A percentile compares a stretch with the other conserved stretches of the same genome.
Evolutionary conservation across 2,888 invertebrate genomes (phyloP).

Genomic region (Drosophila sordidula): DNA sequence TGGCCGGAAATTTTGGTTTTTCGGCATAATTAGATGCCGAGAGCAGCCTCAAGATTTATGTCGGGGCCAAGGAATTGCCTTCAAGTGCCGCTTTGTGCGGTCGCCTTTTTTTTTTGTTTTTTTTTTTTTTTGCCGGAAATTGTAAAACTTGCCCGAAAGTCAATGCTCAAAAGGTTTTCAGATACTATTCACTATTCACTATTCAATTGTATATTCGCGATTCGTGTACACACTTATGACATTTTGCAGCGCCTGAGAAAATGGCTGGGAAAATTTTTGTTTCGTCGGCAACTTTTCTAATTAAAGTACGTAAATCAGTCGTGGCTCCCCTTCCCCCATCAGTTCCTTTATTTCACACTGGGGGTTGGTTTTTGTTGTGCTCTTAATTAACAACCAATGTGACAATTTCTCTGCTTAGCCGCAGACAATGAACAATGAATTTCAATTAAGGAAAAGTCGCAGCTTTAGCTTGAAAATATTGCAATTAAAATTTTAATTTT

Average conservation of each 20-base stretch:
- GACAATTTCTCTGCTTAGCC: constrained; percentile 41
- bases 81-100: constrained; percentile 48
- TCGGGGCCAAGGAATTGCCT: constrained; percentile 15
- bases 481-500: constrained; percentile 38
- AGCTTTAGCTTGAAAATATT: constrained; percentile 24
- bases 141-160: constrained; percentile 34
- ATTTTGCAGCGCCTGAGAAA: constrained; percentile 12
- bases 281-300: constrained; percentile 31
- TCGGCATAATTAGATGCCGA: constrained; percentile 55
- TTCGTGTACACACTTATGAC: constrained; percentile 45
- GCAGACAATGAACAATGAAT: constrained; percentile 40
- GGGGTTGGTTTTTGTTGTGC: constrained; percentile 24
- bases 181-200: not conserved
- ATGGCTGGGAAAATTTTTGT: constrained; percentile 24
- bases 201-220: constrained; percentile 10
- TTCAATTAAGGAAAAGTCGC: constrained; percentile 49
- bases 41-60: constrained; percentile 48
- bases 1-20: constrained; percentile 50
- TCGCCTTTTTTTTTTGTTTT: constrained; percentile 13
- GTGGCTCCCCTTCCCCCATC: not conserved
- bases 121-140: constrained; percentile 39
- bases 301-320: constrained; percentile 56
- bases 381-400: constrained; percentile 51
- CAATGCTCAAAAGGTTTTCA: constrained; percentile 20
- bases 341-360: not conserved